These are phyloP conservation scores for Neofelis nebulosa DNA, from an alignment of 2,113 vertebrate species.

Conservation along the genomic window DNA sequence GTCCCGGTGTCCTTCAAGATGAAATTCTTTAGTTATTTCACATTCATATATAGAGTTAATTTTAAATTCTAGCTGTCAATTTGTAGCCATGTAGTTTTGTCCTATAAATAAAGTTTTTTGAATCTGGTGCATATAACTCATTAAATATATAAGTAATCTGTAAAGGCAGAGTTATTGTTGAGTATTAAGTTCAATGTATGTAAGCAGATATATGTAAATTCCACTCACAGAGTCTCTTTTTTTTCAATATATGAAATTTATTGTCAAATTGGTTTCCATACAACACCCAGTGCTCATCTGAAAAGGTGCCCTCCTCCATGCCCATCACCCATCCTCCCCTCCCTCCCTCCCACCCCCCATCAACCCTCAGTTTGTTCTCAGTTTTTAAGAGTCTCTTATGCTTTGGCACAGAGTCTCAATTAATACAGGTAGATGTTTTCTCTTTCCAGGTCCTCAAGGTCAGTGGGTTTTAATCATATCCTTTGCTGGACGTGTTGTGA, in stretches of 20 bases:
- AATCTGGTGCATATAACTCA: not conserved
- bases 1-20: not conserved
- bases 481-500: not conserved
- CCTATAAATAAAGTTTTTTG: not conserved
- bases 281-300: too few species aligned
- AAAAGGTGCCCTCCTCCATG: too few species aligned
- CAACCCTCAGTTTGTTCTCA: too few species aligned
- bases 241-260: too few species aligned
- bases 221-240: not conserved
- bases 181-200: not conserved
- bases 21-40: not conserved
- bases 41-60: not conserved
- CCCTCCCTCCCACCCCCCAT: too few species aligned
- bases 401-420: not conserved
- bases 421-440: not conserved
- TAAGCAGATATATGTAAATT: not conserved
- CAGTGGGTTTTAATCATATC: not conserved
- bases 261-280: too few species aligned
- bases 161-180: not conserved
- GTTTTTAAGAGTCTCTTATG: too few species aligned
- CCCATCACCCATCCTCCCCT: too few species aligned
- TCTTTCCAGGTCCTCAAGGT: not conserved
- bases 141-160: not conserved
- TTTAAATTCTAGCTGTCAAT: not conserved
- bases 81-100: not conserved